phyloP scores from a whole-genome alignment of 2,797 vertebrate genomes.

The Artibeus jamaicensis region DNA sequence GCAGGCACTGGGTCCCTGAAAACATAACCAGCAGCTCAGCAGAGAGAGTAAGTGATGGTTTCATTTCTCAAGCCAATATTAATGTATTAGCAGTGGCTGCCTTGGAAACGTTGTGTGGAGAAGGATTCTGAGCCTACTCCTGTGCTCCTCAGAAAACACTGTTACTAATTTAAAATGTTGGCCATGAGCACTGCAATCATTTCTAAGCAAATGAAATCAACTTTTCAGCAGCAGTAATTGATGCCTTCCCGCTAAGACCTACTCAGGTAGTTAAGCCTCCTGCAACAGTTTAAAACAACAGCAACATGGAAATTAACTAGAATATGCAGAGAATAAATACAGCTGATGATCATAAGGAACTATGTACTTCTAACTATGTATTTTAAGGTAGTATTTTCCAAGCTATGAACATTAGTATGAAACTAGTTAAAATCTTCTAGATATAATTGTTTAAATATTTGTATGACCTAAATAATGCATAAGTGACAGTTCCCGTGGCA shows the following conservation, averaged over 20 bases:
- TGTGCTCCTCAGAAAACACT: not conserved
- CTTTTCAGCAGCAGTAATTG: not conserved
- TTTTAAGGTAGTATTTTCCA: constrained; percentile 38
- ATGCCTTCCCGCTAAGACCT: not conserved
- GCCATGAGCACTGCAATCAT: not conserved
- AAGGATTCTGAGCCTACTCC: not conserved
- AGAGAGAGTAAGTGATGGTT: not conserved
- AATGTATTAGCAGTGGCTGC: not conserved
- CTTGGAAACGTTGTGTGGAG: not conserved
- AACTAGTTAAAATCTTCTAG: not conserved
- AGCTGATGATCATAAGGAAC: not conserved
- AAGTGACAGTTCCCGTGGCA: not conserved
- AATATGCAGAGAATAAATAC: constrained; percentile 24
- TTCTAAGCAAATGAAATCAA: not conserved
- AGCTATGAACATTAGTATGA: not conserved
- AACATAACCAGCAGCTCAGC: not conserved
- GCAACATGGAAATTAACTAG: not conserved
- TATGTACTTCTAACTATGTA: not conserved
- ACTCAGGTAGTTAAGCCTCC: not conserved
- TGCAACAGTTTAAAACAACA: not conserved
- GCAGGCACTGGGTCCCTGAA: constrained; percentile 52
- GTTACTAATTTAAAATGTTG: not conserved
- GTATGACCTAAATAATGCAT: constrained; percentile 14
- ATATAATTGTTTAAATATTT: constrained; percentile 31
- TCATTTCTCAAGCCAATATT: not conserved